A percentile compares a stretch with the other conserved stretches of the same genome.
Evolutionary conservation across 1,140 invertebrate genomes (phyloP).

Genomic region (Dendrolimus punctatus): DNA sequence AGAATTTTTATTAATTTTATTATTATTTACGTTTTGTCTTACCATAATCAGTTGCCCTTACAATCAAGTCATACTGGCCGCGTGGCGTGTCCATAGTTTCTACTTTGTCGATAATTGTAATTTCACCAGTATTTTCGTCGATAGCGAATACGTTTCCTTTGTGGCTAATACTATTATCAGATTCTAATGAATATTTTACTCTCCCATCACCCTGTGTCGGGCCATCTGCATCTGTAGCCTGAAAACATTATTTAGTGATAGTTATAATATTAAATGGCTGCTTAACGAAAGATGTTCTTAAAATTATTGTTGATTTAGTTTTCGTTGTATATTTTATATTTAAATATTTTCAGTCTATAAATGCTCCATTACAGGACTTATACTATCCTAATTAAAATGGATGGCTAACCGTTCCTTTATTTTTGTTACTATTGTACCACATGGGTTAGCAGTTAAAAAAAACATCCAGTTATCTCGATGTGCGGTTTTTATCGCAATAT

Average conservation of each 20-base stretch:
- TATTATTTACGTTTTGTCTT: slow-evolving; percentile 7
- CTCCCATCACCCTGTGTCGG: slow-evolving; percentile 78
- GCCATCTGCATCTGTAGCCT: slow-evolving; percentile 82
- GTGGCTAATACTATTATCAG: slow-evolving; percentile 78
- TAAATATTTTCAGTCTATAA: too few species aligned
- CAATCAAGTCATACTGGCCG: slow-evolving; percentile 80
- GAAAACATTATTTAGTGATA: slow-evolving; percentile 11
- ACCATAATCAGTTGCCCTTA: slow-evolving; percentile 83
- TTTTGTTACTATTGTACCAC: too few species aligned
- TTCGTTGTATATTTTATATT: too few species aligned
- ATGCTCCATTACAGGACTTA: too few species aligned
- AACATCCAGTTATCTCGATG: too few species aligned
- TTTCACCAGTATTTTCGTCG: slow-evolving; percentile 79
- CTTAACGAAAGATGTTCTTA: too few species aligned
- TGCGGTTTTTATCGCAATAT: too few species aligned
- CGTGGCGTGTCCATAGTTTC: slow-evolving; percentile 81
- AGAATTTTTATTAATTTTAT: not conserved
- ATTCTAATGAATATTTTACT: slow-evolving; percentile 78
- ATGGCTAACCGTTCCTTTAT: too few species aligned
- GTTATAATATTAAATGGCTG: not conserved
- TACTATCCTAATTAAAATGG: too few species aligned
- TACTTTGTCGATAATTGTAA: slow-evolving; percentile 75
- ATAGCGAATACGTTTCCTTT: slow-evolving; percentile 73
- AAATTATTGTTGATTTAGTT: too few species aligned
- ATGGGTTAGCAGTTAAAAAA: too few species aligned